Evolutionary conservation across 2,888 invertebrate genomes (phyloP).

Genomic region (Herminia tarsipennalis): DNA sequence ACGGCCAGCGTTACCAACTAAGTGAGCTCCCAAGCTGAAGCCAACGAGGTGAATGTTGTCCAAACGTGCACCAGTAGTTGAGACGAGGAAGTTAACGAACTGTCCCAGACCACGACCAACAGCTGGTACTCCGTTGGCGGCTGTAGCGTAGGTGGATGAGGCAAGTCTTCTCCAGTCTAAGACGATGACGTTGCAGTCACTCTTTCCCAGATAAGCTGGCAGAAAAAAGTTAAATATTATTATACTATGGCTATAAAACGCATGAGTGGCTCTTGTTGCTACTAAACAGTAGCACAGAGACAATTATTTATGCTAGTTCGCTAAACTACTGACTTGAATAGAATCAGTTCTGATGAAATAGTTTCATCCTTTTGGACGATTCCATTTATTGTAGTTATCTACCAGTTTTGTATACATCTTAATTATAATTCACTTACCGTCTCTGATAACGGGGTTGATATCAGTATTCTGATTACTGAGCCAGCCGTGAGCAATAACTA

Average conservation of each 20-base stretch:
- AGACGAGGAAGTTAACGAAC: constrained; percentile 65
- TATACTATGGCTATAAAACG: too few species aligned
- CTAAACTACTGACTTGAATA: too few species aligned
- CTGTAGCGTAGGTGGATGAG: constrained; percentile 55
- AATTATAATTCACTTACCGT: constrained; percentile 42
- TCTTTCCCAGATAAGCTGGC: constrained; percentile 57
- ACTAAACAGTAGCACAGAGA: too few species aligned
- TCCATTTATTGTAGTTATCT: too few species aligned
- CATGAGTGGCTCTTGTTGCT: too few species aligned
- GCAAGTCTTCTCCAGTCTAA: constrained; percentile 73
- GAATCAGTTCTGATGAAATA: too few species aligned
- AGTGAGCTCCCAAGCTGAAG: constrained; percentile 79
- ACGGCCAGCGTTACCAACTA: constrained; percentile 73
- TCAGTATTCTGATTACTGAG: constrained; percentile 51
- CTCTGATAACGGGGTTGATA: constrained; percentile 54
- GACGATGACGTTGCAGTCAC: constrained; percentile 69
- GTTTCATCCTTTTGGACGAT: too few species aligned
- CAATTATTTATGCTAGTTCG: too few species aligned
- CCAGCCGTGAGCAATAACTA: constrained; percentile 67
- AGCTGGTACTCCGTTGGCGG: constrained; percentile 63
- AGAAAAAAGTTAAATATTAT: neutral
- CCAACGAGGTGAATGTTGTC: constrained; percentile 72
- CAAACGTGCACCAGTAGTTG: constrained; percentile 55
- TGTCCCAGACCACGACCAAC: constrained; percentile 71
- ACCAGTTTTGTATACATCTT: too few species aligned